phyloP scores from a whole-genome alignment of 2,888 invertebrate genomes.

The Parnassius glacialis region DNA sequence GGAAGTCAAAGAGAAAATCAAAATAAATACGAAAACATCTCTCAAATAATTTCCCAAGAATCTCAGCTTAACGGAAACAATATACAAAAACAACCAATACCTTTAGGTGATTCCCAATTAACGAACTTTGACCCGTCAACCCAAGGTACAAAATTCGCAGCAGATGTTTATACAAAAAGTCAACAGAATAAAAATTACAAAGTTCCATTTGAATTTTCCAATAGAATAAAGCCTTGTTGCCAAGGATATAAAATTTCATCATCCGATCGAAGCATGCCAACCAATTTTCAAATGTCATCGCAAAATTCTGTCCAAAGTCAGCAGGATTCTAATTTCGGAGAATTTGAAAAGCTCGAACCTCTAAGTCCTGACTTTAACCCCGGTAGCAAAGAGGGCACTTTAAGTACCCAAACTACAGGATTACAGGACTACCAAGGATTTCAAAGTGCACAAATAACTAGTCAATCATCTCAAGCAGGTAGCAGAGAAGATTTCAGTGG shows the following conservation, averaged over 20 bases:
- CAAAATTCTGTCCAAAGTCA: constrained; percentile 12
- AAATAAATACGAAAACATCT: constrained; percentile 4
- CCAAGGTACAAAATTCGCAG: constrained; percentile 7
- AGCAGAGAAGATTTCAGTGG: constrained; percentile 59
- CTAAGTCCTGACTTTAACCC: constrained; percentile 21
- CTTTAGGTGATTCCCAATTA: constrained; percentile 2
- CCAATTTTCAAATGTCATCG: constrained; percentile 1
- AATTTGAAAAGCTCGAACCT: constrained; percentile 31
- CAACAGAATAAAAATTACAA: constrained; percentile 5
- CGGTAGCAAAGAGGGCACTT: neutral
- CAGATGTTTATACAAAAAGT: constrained; percentile 7
- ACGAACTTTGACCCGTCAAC: constrained; percentile 7
- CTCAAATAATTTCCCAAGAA: neutral
- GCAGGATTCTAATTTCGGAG: constrained; percentile 1
- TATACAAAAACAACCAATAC: neutral
- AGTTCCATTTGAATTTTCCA: constrained; percentile 10
- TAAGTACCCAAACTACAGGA: constrained; percentile 25
- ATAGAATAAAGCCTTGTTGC: constrained; percentile 21
- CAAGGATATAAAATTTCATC: constrained; percentile 14
- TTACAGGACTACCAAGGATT: constrained; percentile 25
- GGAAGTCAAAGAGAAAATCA: neutral
- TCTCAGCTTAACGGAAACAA: neutral
- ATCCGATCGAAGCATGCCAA: neutral
- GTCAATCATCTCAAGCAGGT: constrained; percentile 37
- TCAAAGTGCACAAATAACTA: constrained; percentile 33